Base-by-base conservation (phyloP, 1,140 invertebrate species). In the Bactericera cockerelli region DNA sequence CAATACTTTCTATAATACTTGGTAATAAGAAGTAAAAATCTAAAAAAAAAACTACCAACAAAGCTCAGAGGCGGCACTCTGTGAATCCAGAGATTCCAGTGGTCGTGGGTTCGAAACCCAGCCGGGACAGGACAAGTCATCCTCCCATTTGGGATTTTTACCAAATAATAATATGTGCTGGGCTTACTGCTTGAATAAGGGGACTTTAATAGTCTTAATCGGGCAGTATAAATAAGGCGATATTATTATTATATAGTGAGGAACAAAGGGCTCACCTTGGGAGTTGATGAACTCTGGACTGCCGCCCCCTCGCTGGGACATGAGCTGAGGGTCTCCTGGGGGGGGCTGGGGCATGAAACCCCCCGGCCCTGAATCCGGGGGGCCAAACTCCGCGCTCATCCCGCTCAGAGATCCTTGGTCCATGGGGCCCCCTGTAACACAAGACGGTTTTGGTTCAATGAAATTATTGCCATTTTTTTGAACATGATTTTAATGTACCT, bases 341-440 rank as follows among this genome's bases (percentile, higher is more conserved):
- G 74, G 70, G 62, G 75, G 65, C 69, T 75, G 66, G 69, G 76
- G 65, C 64, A 80, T 71, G 65, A 77, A 76, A 66, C 74, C 76
- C 62, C 77, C 77, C 65, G 80, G 80, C 64, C 83, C 80, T 63
- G 77, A 77, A 64, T 79, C 75, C 66, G 78, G 71, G 66, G 78
- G 72, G 66, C 76, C 70, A 72, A 81, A 76, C 67, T 82, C 72
- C 70, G 78, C 72, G 61, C 73, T 79, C 79, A 82, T 82, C 56
- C 78, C 77, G 26, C 59, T 61, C 65, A 81, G 79, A 66, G 80
- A 78, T 60, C 78, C 80, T 57, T 77, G 76, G 66, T 83, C 78
- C 74, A 83, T 81, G 68, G 81, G 79, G 65, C 80, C 79, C 68
- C 77, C 78, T 78, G 65, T 57, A 67, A 68, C 59, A 64, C 39